Conservation (phyloP, 1,140 invertebrate genomes). For the Tachypleus tridentatus region DNA sequence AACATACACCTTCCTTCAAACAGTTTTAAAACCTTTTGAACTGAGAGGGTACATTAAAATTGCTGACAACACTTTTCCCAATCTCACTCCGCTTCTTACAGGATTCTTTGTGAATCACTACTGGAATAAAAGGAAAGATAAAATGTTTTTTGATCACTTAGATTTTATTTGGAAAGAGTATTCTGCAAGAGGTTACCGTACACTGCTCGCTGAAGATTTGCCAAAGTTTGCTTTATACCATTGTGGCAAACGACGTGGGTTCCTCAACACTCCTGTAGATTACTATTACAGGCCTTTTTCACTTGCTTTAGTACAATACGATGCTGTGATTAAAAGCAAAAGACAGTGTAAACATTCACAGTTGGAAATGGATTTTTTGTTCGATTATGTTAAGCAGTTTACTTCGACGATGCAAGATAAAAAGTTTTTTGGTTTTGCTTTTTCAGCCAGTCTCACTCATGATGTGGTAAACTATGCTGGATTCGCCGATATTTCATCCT, state of each 20-base stretch:
- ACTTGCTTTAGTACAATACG: constrained; percentile 19
- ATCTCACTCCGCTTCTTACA: constrained; percentile 27
- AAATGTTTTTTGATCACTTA: constrained; percentile 27
- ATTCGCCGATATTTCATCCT: constrained; percentile 27
- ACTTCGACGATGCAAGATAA: not conserved
- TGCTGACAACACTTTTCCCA: constrained; percentile 32
- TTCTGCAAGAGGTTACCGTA: constrained; percentile 54
- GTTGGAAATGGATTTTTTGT: not conserved
- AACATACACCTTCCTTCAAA: constrained; percentile 16
- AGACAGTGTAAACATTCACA: not conserved
- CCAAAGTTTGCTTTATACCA: constrained; percentile 64
- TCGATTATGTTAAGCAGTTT: not conserved
- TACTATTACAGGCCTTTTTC: constrained; percentile 64
- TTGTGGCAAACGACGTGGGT: constrained; percentile 64
- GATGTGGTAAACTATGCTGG: constrained; percentile 29
- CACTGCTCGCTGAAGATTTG: constrained; percentile 65
- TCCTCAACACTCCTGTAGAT: constrained; percentile 59
- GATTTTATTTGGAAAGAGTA: constrained; percentile 29
- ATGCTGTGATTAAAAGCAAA: not conserved
- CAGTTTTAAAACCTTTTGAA: constrained; percentile 16
- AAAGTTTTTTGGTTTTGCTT: constrained; percentile 31
- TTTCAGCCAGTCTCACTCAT: constrained; percentile 32
- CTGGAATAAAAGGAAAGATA: constrained; percentile 16
- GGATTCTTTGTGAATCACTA: constrained; percentile 16
- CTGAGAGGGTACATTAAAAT: constrained; percentile 30